Conservation (phyloP, 1,140 invertebrate genomes). For the Pachypeltis micranthus region DNA sequence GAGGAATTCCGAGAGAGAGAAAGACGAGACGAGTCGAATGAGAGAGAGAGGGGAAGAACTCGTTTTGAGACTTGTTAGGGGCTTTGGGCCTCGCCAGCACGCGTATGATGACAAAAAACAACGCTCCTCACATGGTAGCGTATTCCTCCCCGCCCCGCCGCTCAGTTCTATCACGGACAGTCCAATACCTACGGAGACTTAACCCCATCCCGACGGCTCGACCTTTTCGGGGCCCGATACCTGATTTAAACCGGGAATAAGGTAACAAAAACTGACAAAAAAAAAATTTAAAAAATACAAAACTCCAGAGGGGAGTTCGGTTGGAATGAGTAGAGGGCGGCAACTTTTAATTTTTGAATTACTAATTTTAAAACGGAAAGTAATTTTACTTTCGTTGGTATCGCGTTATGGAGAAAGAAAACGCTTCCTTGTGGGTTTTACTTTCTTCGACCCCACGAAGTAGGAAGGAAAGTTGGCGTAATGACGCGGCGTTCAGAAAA, state of each 20-base stretch:
- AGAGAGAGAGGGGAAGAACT: slow-evolving; percentile 8
- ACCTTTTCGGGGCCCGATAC: background rate
- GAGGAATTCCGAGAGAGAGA: slow-evolving; percentile 12
- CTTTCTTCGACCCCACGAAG: too few relatives aligned
- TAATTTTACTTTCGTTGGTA: too few relatives aligned
- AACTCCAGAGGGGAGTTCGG: too few relatives aligned
- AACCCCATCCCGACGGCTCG: background rate
- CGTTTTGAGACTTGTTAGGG: slow-evolving; percentile 21
- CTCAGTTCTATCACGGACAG: background rate
- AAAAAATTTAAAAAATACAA: background rate
- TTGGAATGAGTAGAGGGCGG: too few relatives aligned
- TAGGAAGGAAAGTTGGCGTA: too few relatives aligned
- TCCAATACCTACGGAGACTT: background rate
- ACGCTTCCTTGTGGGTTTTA: too few relatives aligned
- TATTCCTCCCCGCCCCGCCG: background rate
- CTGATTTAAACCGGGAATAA: background rate
- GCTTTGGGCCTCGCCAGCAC: slow-evolving; percentile 11
- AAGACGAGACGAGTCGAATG: background rate
- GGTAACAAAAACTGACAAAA: background rate
- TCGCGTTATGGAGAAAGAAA: too few relatives aligned
- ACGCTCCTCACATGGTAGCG: slow-evolving; percentile 14
- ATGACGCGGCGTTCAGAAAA: too few relatives aligned
- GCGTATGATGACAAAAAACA: slow-evolving; percentile 20
- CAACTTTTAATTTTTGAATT: too few relatives aligned
- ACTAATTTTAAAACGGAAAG: too few relatives aligned